Conservation (phyloP, 2,113 vertebrate genomes). For the Muntiacus reevesi region DNA sequence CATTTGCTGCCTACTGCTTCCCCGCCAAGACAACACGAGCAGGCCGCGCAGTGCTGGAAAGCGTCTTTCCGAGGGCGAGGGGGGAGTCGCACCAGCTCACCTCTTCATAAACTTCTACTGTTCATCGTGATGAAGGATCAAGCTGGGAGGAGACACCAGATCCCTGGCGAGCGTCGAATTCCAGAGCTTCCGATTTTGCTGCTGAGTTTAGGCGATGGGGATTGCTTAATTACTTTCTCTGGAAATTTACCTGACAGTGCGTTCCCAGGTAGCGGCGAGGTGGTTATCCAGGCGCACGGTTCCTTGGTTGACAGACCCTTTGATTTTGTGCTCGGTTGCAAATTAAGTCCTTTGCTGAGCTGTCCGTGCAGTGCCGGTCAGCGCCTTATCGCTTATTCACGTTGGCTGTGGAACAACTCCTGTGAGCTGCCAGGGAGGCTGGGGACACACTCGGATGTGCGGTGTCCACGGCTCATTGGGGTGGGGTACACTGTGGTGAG, state of each 20-base stretch:
- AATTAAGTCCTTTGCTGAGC: constrained; percentile 82
- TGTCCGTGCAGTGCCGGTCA: constrained; percentile 61
- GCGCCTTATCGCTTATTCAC: constrained; percentile 69
- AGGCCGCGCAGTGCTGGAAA: constrained; percentile 25
- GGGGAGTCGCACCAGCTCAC: background rate
- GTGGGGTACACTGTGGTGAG: rapidly evolving
- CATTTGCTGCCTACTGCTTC: constrained; percentile 34
- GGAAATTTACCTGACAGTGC: constrained; percentile 80
- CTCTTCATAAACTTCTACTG: constrained; percentile 27
- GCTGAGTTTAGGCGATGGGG: constrained; percentile 74
- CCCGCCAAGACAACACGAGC: constrained; percentile 23
- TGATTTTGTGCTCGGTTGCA: constrained; percentile 81
- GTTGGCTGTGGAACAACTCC: background rate
- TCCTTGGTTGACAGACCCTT: constrained; percentile 77
- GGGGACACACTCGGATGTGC: background rate
- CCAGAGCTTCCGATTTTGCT: constrained; percentile 67
- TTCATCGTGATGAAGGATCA: constrained; percentile 62
- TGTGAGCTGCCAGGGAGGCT: constrained; percentile 43
- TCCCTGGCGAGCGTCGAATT: constrained; percentile 72
- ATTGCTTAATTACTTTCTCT: constrained; percentile 84
- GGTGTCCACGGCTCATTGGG: constrained; percentile 41
- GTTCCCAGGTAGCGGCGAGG: constrained; percentile 73
- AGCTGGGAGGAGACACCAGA: constrained; percentile 67
- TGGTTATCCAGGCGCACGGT: constrained; percentile 41
- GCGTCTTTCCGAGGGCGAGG: constrained; percentile 16